These are phyloP conservation scores for Pyrochroa serraticornis DNA, from an alignment of 2,888 invertebrate species.

Conservation along the genomic window DNA sequence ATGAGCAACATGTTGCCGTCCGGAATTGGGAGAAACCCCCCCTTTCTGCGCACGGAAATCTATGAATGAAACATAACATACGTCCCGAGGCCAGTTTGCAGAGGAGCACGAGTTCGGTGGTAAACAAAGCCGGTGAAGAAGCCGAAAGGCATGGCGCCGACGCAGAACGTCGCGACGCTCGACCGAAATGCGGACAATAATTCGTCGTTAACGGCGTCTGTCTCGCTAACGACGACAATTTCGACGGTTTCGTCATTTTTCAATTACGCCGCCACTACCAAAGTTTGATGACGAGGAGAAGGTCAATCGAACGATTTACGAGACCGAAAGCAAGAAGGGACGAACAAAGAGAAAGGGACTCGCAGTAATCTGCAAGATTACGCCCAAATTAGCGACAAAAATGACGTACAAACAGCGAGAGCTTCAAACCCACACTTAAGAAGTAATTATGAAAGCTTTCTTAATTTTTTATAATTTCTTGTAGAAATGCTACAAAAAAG, in stretches of 20 bases:
- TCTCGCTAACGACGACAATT: not conserved
- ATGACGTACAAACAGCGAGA: too few species aligned
- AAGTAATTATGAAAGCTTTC: too few species aligned
- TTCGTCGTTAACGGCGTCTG: not conserved
- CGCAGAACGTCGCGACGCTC: not conserved
- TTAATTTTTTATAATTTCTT: too few species aligned
- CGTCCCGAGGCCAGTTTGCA: constrained; percentile 19
- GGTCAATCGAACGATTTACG: too few species aligned
- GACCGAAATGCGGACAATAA: not conserved
- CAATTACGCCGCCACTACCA: too few species aligned
- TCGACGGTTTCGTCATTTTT: not conserved
- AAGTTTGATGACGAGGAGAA: too few species aligned
- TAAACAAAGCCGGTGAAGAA: constrained; percentile 33
- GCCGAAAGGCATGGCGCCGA: constrained; percentile 1
- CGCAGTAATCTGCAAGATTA: too few species aligned
- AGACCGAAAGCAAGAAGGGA: too few species aligned
- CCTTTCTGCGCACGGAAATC: constrained; percentile 40
- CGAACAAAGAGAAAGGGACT: too few species aligned
- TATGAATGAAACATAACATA: constrained; percentile 48
- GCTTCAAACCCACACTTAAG: too few species aligned
- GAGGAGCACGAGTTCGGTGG: constrained; percentile 1
- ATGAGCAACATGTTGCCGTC: constrained; percentile 45
- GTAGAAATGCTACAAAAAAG: too few species aligned
- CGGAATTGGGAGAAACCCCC: constrained; percentile 33
- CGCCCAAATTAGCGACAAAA: too few species aligned